Evolutionary conservation across 2,797 vertebrate species (phyloP), one percentile per base, ranked within the genome.

Genomic region (Bufotes viridis): DNA sequence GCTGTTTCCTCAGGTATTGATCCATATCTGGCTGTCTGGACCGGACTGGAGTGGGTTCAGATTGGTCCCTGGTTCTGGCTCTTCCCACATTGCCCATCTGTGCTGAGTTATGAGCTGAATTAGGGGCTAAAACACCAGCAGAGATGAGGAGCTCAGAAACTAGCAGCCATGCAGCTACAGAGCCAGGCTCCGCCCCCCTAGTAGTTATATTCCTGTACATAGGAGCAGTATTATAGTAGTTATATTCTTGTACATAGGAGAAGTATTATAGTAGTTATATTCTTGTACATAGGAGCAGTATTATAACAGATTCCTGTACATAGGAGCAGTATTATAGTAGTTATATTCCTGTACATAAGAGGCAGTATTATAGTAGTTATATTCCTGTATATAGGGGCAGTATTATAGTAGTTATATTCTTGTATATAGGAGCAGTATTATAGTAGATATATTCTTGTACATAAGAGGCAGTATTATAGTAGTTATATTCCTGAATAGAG

Each of bases 321-420:
- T 22, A 63, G 60, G 60, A 22, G 65, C n/a, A 69, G 13, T 24
- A 67, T 11, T n/a, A 24, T n/a, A 67, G 63, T n/a, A 67, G 60
- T 63, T 63, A 63, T 63, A 63, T 63, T 63, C 20, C n/a, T 63
- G 60, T 63, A 22, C 10, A 63, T 22, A 63, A 20, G 60, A 22
- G 60, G 60, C 22, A 67, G n/a, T 69, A 69, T 69, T 69, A 69
- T 69, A 63, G 60, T 63, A 63, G 60, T 63, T 63, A 63, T 22
- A 63, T 63, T 63, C 60, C 0, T 42, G 42, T 42, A 42, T 5
- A 42, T 42, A 42, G 42, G 42, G 6, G 42, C 42, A 42, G 42
- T 69, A 26, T 69, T 69, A 69, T 24, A 65, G 63, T 65, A 26
- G 65, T 26, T 69, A 69, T 69, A 26, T 69, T 69, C 65, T 26